phyloP scores from a whole-genome alignment of 2,888 invertebrate species.

The Ligdia adustata region DNA sequence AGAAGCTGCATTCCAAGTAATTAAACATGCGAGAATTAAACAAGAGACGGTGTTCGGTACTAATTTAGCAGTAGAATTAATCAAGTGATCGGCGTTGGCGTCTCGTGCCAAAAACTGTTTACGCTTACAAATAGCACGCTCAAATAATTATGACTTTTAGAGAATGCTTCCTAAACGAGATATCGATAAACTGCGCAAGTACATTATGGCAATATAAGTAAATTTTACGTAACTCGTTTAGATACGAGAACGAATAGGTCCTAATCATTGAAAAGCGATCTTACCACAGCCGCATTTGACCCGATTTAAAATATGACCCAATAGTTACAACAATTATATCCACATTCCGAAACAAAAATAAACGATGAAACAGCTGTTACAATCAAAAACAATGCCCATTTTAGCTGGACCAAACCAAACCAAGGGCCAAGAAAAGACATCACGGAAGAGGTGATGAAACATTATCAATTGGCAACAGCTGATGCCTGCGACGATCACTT shows the following conservation, averaged over 20 bases:
- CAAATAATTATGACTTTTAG: constrained; percentile 24
- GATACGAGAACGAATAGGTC: too few relatives aligned
- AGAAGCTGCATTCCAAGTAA: too few relatives aligned
- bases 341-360: neutral
- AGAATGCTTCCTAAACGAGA: constrained; percentile 22
- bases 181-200: too few relatives aligned
- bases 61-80: constrained; percentile 35
- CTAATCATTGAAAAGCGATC: too few relatives aligned
- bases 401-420: constrained; percentile 1
- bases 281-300: too few relatives aligned
- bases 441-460: constrained; percentile 28
- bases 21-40: constrained; percentile 28
- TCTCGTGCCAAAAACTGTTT: constrained; percentile 39
- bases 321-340: too few relatives aligned
- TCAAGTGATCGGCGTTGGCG: constrained; percentile 29
- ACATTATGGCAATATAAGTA: too few relatives aligned
- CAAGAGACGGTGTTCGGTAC: constrained; percentile 21
- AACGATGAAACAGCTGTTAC: neutral
- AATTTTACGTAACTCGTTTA: too few relatives aligned
- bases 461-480: constrained; percentile 38
- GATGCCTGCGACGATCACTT: constrained; percentile 17
- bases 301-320: too few relatives aligned
- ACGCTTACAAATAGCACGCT: constrained; percentile 32
- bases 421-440: constrained; percentile 30
- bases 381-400: constrained; percentile 17